Evolutionary conservation across 2,888 invertebrate species (phyloP), one percentile per base, ranked within the genome.

Genomic region (Marronus borbonicus): DNA sequence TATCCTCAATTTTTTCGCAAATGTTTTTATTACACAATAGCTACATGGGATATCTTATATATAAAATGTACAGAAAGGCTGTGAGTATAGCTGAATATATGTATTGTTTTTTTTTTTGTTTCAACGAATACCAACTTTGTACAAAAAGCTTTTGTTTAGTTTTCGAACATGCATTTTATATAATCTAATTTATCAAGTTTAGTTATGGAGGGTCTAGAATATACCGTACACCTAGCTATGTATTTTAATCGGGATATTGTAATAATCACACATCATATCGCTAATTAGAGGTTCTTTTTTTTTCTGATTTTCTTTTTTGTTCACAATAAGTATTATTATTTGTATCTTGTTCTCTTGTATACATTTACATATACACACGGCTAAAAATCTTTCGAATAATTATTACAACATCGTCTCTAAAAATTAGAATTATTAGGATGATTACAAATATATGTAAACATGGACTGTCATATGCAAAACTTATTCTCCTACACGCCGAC

Each of bases 401-500:
- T 82, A 80, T 82, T 81, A 84, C 84, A 84, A 83, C 81, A 83
- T 82, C 81, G 58, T 66, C 58, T 66, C 78, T 78, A 79, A 85
- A 84, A 83, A 83, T 82, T 82, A 82, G 81, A 81, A 85, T 82
- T 55, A 55, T 55, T 82, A 82, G 81, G 82, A 85, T 84, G 85
- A 85, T 86, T 86, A 86, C 85, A 85, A 85, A 85, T 84, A 79
- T 79, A 85, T 82, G 80, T 81, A 85, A 86, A 87, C 86, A 85
- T 87, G 87, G 87, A 88, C 88, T 87, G 86, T 86, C 87, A 88
- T 87, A 88, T 88, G 87, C 88, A 87, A 87, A 86, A 86, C 84
- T 84, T 84, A 83, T 84, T 83, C 83, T 81, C 80, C 81, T 81
- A 83, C 52, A n/a, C 55, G 20, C 80, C 81, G 82, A 79, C 72